Percentiles rank a stretch among this genome's conserved stretches.
These are phyloP conservation scores for Syngnathus rostellatus DNA, from an alignment of 2,797 vertebrate species.

Conservation along the genomic window DNA sequence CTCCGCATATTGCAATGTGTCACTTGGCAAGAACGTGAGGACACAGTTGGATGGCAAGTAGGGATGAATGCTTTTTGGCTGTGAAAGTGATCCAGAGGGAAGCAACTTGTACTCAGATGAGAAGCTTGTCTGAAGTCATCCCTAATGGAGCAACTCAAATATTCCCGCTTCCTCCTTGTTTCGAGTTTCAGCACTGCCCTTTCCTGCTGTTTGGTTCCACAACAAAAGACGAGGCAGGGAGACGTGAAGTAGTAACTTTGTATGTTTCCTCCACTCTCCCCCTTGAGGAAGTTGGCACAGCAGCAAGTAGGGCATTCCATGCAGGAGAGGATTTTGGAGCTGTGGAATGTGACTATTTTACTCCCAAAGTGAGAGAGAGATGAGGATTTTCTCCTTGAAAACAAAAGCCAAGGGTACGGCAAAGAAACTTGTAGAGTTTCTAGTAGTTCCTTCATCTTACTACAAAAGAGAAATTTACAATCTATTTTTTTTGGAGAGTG, in stretches of 20 bases:
- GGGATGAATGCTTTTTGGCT: conserved; percentile 1
- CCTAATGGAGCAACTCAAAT: neutral
- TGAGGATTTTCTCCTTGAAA: conserved; percentile 3
- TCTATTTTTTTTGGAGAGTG: neutral
- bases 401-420: neutral
- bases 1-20: neutral
- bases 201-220: neutral
- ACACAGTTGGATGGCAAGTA: neutral
- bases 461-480: neutral
- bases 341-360: neutral
- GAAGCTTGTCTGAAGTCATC: conserved; percentile 1
- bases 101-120: neutral
- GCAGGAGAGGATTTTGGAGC: neutral
- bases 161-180: neutral
- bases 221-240: neutral
- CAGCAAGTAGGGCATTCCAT: conserved; percentile 2
- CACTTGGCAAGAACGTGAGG: neutral
- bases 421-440: neutral
- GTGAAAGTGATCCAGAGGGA: conserved; percentile 1
- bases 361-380: conserved; percentile 7
- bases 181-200: neutral
- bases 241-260: neutral
- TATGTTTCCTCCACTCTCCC: neutral
- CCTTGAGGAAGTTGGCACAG: conserved; percentile 3
- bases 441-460: neutral